Percentiles rank a stretch among this genome's conserved stretches.
phyloP scores from a whole-genome alignment of 2,888 invertebrate species.

The Drosophila fulvimacula region DNA sequence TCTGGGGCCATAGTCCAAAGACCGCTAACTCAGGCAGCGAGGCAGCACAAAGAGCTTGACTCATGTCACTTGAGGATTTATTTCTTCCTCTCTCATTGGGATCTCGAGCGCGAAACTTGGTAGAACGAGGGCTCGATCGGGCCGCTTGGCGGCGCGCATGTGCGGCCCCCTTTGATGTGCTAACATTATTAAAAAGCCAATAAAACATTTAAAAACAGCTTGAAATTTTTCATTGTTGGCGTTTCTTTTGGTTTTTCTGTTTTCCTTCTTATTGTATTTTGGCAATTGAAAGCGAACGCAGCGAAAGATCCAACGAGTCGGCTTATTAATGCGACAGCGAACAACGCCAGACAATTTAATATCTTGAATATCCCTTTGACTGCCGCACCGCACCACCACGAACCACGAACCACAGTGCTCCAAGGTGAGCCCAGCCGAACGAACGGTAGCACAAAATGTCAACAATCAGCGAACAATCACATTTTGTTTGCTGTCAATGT shows the following conservation, averaged over 20 bases:
- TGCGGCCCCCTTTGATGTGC: conserved; percentile 75
- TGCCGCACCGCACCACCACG: conserved; percentile 20
- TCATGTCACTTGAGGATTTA: conserved; percentile 79
- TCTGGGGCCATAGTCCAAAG: conserved; percentile 17
- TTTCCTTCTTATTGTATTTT: conserved; percentile 42
- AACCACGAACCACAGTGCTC: conserved; percentile 18
- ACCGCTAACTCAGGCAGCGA: conserved; percentile 38
- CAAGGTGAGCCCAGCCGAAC: conserved; percentile 41
- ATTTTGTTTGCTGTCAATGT: conserved; percentile 79
- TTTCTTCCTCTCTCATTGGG: conserved; percentile 75
- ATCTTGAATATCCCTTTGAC: conserved; percentile 71
- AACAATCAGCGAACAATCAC: conserved; percentile 81
- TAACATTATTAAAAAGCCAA: conserved; percentile 81
- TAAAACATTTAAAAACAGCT: conserved; percentile 81
- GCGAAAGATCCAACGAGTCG: conserved; percentile 32
- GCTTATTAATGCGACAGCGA: conserved; percentile 79
- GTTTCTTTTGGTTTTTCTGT: conserved; percentile 8
- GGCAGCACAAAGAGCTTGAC: conserved; percentile 70
- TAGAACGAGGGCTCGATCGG: conserved; percentile 41
- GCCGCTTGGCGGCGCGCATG: conserved; percentile 51
- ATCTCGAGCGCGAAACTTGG: conserved; percentile 74
- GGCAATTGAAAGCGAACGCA: conserved; percentile 65
- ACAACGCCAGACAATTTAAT: conserved; percentile 74
- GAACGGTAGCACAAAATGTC: conserved; percentile 78
- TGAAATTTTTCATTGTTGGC: conserved; percentile 81